A percentile compares a stretch with the other conserved stretches of the same genome.
These are phyloP conservation scores for Hermetia illucens DNA, from an alignment of 1,140 invertebrate species.

Conservation along the genomic window DNA sequence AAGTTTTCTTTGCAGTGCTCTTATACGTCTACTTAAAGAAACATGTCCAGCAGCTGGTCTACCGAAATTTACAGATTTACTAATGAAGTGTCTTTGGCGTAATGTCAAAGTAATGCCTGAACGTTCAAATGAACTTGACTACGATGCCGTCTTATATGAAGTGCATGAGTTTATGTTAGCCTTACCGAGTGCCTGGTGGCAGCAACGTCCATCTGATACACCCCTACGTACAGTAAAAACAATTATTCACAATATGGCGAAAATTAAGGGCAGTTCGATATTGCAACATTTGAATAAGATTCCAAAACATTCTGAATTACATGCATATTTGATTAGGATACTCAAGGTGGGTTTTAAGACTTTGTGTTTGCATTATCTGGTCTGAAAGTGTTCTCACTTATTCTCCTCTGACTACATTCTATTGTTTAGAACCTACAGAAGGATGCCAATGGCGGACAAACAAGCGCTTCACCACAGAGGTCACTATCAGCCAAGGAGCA, in stretches of 20 bases:
- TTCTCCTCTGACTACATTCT: slow-evolving; percentile 1
- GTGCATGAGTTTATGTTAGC: slow-evolving; percentile 62
- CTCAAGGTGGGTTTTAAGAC: slow-evolving; percentile 52
- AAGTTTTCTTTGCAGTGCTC: slow-evolving; percentile 45
- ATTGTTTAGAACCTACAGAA: slow-evolving; percentile 23
- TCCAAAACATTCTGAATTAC: slow-evolving; percentile 68
- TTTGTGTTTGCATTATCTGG: too few relatives aligned
- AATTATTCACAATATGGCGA: slow-evolving; percentile 71
- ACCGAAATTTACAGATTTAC: slow-evolving; percentile 59
- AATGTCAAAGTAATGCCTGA: slow-evolving; percentile 57
- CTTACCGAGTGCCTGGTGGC: slow-evolving; percentile 61
- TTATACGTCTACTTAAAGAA: slow-evolving; percentile 61
- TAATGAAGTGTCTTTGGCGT: slow-evolving; percentile 83
- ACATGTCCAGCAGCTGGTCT: slow-evolving; percentile 46
- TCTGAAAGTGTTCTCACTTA: too few relatives aligned
- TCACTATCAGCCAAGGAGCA: slow-evolving; percentile 22
- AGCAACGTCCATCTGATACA: slow-evolving; percentile 51
- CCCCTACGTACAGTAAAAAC: slow-evolving; percentile 82
- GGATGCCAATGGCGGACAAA: slow-evolving; percentile 17
- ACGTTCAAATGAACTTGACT: slow-evolving; percentile 54
- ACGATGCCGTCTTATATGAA: slow-evolving; percentile 59
- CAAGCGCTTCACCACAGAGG: slow-evolving; percentile 19
- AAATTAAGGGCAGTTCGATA: slow-evolving; percentile 59
- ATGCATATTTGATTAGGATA: slow-evolving; percentile 62
- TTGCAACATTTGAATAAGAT: slow-evolving; percentile 65